These are phyloP conservation scores for Coelopa pilipes DNA, from an alignment of 2,888 invertebrate genomes.

Conservation along the genomic window DNA sequence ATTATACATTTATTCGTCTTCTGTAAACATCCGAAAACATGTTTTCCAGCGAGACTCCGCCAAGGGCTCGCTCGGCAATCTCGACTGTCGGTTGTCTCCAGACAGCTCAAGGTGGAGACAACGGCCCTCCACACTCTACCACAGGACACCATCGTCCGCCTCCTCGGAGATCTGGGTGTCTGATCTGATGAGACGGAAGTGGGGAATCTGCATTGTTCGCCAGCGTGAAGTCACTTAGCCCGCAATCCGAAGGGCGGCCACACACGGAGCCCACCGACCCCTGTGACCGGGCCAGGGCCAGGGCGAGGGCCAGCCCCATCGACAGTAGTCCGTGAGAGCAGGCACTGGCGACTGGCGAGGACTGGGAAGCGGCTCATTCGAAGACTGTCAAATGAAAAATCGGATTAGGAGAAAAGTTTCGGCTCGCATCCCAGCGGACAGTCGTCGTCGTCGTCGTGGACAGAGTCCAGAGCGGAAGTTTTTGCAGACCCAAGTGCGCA, in stretches of 20 bases:
- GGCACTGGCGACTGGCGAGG: neutral
- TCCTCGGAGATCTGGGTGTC: too few species aligned
- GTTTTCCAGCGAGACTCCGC: too few species aligned
- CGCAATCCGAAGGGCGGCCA: neutral
- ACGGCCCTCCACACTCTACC: too few species aligned
- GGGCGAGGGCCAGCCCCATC: neutral
- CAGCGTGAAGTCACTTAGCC: neutral
- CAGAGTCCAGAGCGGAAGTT: neutral
- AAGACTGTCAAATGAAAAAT: conserved; percentile 42
- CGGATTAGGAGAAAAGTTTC: conserved; percentile 42
- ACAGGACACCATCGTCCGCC: too few species aligned
- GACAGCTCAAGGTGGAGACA: too few species aligned
- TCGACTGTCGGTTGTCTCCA: too few species aligned
- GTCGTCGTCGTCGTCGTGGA: conserved; percentile 11
- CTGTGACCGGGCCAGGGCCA: too few species aligned
- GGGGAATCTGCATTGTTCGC: neutral
- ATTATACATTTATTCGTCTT: too few species aligned
- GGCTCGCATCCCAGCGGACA: conserved; percentile 24
- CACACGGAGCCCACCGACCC: too few species aligned
- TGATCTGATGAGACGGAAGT: too few species aligned
- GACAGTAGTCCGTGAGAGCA: neutral
- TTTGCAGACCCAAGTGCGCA: neutral
- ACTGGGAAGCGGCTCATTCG: neutral
- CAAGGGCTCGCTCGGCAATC: too few species aligned
- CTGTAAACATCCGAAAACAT: too few species aligned